Evolutionary conservation across 2,888 invertebrate genomes (phyloP), one percentile per base, ranked within the genome.

Genomic region (Cephus runcator): DNA sequence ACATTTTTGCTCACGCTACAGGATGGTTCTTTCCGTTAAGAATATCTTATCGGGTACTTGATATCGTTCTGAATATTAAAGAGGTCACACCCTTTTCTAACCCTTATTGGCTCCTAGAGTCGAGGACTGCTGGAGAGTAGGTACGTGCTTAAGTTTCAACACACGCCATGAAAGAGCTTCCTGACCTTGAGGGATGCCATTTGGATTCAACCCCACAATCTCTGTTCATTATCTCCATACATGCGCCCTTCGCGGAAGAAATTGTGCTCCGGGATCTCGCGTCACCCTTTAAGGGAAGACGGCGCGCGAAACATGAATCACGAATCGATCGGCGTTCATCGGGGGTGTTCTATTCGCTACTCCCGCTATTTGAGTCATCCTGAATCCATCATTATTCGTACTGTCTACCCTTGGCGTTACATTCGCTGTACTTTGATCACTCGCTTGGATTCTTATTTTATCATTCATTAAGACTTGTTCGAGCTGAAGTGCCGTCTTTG

Each of bases 241-340:
- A 56, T 56, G 56, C 23, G 56, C 56, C 9, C 56, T 56, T 9
- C 9, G 56, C 9, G 56, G 56, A 56, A 56, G 23, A 23, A 56
- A 56, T 6, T 56, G 9, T 56, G 56, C 56, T 56, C 56, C 9
- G 56, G 9, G 56, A 56, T 56, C 56, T 56, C 56, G 9, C 23
- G 9, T 9, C 23, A 56, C 23, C 56, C 56, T 23, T 6, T 56
- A 56, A 71, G 78, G 73, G 68, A 69, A 36, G 78, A 76, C 76
- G 56, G 35, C 73, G 75, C 75, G 80, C 77, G 74, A 82, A 85
- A 82, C 80, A 82, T 83, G 85, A 86, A 86, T 86, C 84, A 85
- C 79, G 81, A 86, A 87, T 88, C 87, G 87, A 88, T 88, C 87
- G 85, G 83, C 83, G 83, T 84, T 87, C 83, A 79, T 83, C 77